phyloP scores from a whole-genome alignment of 2,888 invertebrate species.

The Cosmia pyralina region DNA sequence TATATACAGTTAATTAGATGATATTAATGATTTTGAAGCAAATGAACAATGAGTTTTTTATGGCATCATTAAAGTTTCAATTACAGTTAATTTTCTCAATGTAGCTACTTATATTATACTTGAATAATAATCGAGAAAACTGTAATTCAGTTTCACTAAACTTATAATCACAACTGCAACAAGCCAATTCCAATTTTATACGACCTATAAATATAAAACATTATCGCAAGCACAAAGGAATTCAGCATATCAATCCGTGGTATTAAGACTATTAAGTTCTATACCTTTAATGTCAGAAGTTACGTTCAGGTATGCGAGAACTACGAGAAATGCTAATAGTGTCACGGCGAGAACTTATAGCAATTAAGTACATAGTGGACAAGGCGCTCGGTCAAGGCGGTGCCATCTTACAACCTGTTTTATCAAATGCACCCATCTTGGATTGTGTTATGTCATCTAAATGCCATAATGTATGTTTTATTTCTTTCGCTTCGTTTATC shows the following conservation, averaged over 20 bases:
- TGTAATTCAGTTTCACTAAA: conserved; percentile 5
- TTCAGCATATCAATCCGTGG: conserved; percentile 57
- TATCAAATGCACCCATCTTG: conserved; percentile 68
- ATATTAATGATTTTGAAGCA: conserved; percentile 46
- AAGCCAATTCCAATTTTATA: conserved; percentile 34
- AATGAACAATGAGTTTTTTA: conserved; percentile 5
- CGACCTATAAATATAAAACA: conserved; percentile 46
- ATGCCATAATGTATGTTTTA: conserved; percentile 36
- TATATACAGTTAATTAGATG: conserved; percentile 46
- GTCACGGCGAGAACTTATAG: conserved; percentile 74
- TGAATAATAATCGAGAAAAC: conserved; percentile 11
- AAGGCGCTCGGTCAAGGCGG: conserved; percentile 84
- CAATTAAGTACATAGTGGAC: conserved; percentile 69
- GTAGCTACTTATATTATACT: background rate
- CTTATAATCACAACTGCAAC: background rate
- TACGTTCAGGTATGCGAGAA: conserved; percentile 65
- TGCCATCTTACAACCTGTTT: conserved; percentile 78
- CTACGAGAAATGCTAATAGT: conserved; percentile 56
- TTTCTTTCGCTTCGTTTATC: conserved; percentile 43
- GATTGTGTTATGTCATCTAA: conserved; percentile 74
- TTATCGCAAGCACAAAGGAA: conserved; percentile 63
- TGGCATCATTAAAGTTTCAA: conserved; percentile 33
- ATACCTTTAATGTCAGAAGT: conserved; percentile 70
- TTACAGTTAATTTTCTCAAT: background rate
- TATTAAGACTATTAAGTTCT: conserved; percentile 63